Conservation (phyloP, 2,888 invertebrate species). For the Cancer borealis region DNA sequence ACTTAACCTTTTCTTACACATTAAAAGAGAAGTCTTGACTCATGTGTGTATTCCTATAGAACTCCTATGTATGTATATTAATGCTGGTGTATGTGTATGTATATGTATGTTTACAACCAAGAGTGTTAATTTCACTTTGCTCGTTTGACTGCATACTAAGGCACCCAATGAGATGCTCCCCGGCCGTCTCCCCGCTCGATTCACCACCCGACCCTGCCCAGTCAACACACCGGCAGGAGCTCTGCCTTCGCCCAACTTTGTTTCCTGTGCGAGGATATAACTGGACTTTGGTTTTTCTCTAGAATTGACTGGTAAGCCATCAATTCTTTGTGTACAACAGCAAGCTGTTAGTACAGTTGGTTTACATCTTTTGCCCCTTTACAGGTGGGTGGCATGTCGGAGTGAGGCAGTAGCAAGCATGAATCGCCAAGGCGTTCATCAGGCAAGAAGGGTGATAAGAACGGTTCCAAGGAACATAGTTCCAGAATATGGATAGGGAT, state of each 20-base stretch:
- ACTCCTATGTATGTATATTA: too few relatives aligned
- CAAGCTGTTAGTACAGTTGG: too few relatives aligned
- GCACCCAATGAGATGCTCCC: not conserved
- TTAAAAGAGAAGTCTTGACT: conserved; percentile 66
- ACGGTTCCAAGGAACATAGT: conserved; percentile 21
- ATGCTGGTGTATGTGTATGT: too few relatives aligned
- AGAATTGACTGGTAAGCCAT: not conserved
- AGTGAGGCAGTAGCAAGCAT: not conserved
- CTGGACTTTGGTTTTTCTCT: not conserved
- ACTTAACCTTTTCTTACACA: conserved; percentile 73
- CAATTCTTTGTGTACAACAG: too few relatives aligned
- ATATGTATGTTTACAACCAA: too few relatives aligned
- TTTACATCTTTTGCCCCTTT: too few relatives aligned
- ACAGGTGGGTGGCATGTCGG: too few relatives aligned
- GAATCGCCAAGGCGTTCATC: not conserved
- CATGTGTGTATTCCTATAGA: not conserved
- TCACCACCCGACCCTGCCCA: not conserved
- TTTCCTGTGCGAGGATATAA: not conserved
- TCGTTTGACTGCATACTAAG: conserved; percentile 3
- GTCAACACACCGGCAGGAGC: not conserved
- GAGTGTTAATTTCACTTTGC: not conserved
- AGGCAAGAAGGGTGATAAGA: conserved; percentile 10
- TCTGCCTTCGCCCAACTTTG: not conserved
- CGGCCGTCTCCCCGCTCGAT: not conserved
- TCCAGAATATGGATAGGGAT: too few relatives aligned